These are phyloP conservation scores for Hippocampus comes DNA, from an alignment of 2,113 vertebrate species.

Conservation along the genomic window DNA sequence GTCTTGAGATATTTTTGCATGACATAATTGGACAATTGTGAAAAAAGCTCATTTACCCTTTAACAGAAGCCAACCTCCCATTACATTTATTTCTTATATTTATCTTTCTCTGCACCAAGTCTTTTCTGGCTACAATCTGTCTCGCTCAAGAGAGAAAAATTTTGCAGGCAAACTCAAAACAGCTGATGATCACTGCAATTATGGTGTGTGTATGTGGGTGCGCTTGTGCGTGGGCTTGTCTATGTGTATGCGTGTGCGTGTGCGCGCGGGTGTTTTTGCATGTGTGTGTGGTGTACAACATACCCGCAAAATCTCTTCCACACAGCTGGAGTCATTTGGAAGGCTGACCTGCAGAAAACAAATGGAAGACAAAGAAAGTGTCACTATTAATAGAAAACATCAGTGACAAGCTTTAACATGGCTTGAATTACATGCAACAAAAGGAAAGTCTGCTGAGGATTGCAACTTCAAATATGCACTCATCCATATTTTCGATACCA, in stretches of 20 bases:
- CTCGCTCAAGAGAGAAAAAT: constrained; percentile 35
- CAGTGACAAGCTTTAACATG: background rate
- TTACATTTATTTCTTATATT: background rate
- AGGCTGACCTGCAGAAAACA: constrained; percentile 83
- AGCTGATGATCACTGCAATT: constrained; percentile 57
- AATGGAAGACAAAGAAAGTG: constrained; percentile 23
- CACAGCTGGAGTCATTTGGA: constrained; percentile 91
- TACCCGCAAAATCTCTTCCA: constrained; percentile 96
- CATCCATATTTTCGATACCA: background rate
- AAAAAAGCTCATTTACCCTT: constrained; percentile 36
- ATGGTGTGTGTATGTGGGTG: constrained; percentile 13
- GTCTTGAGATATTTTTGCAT: constrained; percentile 21
- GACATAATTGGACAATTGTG: constrained; percentile 35
- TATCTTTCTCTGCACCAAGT: constrained; percentile 1
- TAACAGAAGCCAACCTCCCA: constrained; percentile 30
- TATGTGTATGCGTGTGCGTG: constrained; percentile 14
- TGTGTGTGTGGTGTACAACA: constrained; percentile 56
- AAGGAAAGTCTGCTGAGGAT: background rate
- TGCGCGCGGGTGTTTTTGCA: constrained; percentile 25
- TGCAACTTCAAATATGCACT: background rate
- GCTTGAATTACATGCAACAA: background rate
- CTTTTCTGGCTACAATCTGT: constrained; percentile 26
- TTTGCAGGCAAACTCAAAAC: constrained; percentile 55
- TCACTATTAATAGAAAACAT: constrained; percentile 15
- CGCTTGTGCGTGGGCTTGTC: constrained; percentile 5